Base-by-base conservation (phyloP, 2,888 invertebrate genomes). In the Drosophila eohydei region DNA sequence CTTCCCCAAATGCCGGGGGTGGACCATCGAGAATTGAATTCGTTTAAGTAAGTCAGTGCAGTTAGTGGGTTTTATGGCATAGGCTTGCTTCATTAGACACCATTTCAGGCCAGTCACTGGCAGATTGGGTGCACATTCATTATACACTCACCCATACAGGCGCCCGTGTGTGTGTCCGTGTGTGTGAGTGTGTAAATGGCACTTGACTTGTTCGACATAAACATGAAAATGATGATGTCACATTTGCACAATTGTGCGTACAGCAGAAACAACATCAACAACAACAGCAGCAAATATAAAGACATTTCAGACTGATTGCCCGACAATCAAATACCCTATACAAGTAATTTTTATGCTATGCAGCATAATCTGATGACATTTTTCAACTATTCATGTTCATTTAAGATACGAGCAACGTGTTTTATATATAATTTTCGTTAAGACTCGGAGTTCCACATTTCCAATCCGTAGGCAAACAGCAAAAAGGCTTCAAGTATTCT, bases 201-300 rank as follows among this genome's bases (percentile, higher is more conserved):
- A 84, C 85, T 89, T 86, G 88, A 86, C 89, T 87, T 87, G 89
- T 84, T 78, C 89, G 85, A 89, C 88, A 89, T 87, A 86, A 86
- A 89, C 85, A 89, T 84, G 85, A 82, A 89, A 86, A 86, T 89
- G 89, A 89, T 86, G 89, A 89, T 86, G 89, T 82, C 89, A 85
- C 87, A 85, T 85, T 84, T 87, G 87, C 89, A 85, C 89, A 89
- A 85, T 87, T 85, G 88, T 84, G 89, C 89, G 83, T 86, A 88
- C 87, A 75, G 58, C 83, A 77, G 56, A 65, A 76, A 69, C 78
- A 77, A 66, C 57, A 63, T 32, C 74, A 64, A 36, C 70, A 63
- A n/a, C 59, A 65, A 26, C 56, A 81, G 70, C 80, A 68, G 21
- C 21, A 21, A 21, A 1, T 21, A 21, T 21, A 21, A 44, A 66